Conservation (phyloP, 2,113 vertebrate species). For the Galbula dea region DNA sequence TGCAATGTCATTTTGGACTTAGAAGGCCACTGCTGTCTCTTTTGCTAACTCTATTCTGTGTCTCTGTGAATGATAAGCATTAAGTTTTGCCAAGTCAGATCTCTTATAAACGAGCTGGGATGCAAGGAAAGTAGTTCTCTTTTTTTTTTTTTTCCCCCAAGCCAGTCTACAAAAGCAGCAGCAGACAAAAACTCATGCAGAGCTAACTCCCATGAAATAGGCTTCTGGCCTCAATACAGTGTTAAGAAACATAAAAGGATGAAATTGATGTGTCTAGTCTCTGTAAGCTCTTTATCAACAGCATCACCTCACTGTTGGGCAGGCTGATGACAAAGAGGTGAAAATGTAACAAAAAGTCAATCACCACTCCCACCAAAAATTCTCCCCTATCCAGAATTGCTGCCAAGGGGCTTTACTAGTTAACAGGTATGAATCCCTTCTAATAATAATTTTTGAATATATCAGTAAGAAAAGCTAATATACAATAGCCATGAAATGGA, state of each 20-base stretch:
- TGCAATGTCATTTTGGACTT: not conserved
- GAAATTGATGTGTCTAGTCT: not conserved
- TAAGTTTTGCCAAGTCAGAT: not conserved
- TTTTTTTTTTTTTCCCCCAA: not conserved
- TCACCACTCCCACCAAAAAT: not conserved
- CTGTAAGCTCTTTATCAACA: not conserved
- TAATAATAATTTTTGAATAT: not conserved
- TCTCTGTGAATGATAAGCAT: not conserved
- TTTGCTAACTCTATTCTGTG: not conserved
- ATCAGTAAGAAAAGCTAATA: not conserved
- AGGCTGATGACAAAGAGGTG: rapidly evolving
- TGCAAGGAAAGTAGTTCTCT: not conserved
- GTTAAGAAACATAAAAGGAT: not conserved
- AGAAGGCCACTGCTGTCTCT: not conserved
- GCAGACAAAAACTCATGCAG: not conserved
- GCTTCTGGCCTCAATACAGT: not conserved
- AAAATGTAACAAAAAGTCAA: not conserved
- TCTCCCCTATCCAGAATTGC: not conserved
- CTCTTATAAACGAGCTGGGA: not conserved
- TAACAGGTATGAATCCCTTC: not conserved
- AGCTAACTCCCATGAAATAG: not conserved
- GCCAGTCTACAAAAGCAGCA: conserved; percentile 4
- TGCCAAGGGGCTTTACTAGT: not conserved
- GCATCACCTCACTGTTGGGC: not conserved
- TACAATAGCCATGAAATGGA: not conserved